Percentiles rank a stretch among this genome's conserved stretches.
Evolutionary conservation across 2,888 invertebrate genomes (phyloP).

Genomic region (Lasiommata megera): DNA sequence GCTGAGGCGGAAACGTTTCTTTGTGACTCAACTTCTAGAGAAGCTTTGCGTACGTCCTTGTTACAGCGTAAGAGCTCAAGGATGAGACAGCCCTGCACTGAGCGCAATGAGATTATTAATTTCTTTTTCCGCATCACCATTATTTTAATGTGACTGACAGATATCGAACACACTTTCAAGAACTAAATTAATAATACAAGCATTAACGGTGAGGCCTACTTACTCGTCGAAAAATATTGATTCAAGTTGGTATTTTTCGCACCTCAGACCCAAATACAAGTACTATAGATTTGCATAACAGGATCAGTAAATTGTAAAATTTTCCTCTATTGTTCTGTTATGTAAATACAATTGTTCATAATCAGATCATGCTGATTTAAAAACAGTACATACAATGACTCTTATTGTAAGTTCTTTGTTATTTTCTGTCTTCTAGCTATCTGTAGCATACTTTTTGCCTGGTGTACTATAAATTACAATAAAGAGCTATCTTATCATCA

Average conservation of each 20-base stretch:
- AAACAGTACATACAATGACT: neutral
- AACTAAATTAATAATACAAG: conserved; percentile 34
- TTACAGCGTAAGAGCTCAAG: no score
- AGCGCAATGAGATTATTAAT: conserved; percentile 27
- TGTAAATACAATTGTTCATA: neutral
- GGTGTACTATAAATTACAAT: no score
- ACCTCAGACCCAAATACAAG: neutral
- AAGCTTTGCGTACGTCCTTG: no score
- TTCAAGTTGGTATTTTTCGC: conserved; percentile 13
- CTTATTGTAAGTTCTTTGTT: no score
- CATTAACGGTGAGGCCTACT: conserved; percentile 41
- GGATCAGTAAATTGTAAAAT: neutral
- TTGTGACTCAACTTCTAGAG: no score
- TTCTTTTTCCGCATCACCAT: conserved; percentile 41
- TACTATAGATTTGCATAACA: conserved; percentile 18
- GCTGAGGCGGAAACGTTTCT: no score
- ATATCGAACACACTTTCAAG: conserved; percentile 40
- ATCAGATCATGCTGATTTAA: neutral
- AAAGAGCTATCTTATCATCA: no score
- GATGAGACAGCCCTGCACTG: conserved; percentile 20
- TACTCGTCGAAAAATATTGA: conserved; percentile 14
- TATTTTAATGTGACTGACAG: conserved; percentile 35
- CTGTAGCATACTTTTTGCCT: no score
- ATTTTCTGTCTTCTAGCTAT: no score
- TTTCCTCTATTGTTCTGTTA: neutral